These are phyloP conservation scores for Luehdorfia chinensis DNA, from an alignment of 1,140 invertebrate species.

Conservation along the genomic window DNA sequence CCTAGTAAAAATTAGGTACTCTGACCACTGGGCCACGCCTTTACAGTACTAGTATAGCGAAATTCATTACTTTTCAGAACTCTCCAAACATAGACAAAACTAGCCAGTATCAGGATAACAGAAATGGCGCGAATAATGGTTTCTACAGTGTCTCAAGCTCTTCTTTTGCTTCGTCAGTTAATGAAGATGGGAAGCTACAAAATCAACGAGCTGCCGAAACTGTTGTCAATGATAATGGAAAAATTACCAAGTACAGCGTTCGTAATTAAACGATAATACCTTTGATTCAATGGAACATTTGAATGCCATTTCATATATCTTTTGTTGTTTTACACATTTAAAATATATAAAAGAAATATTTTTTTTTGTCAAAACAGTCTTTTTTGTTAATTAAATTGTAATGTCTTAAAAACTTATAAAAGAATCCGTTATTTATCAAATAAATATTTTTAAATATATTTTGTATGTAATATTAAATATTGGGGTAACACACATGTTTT, in stretches of 20 bases:
- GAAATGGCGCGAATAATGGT: slow-evolving; percentile 53
- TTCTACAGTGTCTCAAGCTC: slow-evolving; percentile 81
- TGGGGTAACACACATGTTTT: too few species aligned
- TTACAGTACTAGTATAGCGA: too few species aligned
- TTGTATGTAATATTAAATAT: too few species aligned
- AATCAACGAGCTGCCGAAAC: slow-evolving; percentile 79
- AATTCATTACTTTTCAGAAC: slow-evolving; percentile 59
- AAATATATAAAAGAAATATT: too few species aligned
- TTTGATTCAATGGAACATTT: slow-evolving; percentile 2
- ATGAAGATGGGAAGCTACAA: slow-evolving; percentile 79
- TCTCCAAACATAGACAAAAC: slow-evolving; percentile 76
- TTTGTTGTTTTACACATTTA: neutral
- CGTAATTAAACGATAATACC: slow-evolving; percentile 59
- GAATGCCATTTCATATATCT: neutral
- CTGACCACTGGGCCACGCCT: too few species aligned
- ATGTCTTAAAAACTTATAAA: too few species aligned
- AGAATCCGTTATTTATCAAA: too few species aligned
- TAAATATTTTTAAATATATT: too few species aligned
- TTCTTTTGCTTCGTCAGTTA: slow-evolving; percentile 78
- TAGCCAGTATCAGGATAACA: slow-evolving; percentile 70
- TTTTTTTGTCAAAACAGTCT: too few species aligned
- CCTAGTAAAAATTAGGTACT: too few species aligned
- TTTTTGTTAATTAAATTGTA: too few species aligned
- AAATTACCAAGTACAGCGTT: slow-evolving; percentile 80
- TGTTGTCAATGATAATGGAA: slow-evolving; percentile 85